phyloP scores from a whole-genome alignment of 35 echinoderm and acorn worm species.

The Holothuria glaberrima region DNA sequence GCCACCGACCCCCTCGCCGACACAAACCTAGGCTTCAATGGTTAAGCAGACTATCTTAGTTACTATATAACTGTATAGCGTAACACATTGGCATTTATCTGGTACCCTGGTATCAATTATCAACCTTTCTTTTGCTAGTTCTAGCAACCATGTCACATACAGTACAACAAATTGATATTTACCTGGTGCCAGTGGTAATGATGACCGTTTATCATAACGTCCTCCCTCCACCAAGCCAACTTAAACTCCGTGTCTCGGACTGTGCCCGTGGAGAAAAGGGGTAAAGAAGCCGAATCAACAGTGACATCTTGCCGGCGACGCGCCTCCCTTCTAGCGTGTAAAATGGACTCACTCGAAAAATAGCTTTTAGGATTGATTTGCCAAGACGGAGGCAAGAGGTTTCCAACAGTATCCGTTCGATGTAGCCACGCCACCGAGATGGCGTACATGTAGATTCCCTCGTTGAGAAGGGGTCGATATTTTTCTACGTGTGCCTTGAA shows the following conservation, averaged over 20 bases:
- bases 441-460: slow-evolving; percentile 68
- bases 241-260: slow-evolving; percentile 67
- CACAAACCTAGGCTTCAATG: too few relatives aligned
- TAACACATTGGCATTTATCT: too few relatives aligned
- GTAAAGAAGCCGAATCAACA: neutral
- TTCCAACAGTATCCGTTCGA: slow-evolving; percentile 34
- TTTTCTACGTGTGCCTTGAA: slow-evolving; percentile 22
- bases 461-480: slow-evolving; percentile 46
- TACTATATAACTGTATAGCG: too few relatives aligned
- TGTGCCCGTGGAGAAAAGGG: slow-evolving; percentile 40
- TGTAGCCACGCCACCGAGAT: slow-evolving; percentile 51
- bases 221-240: slow-evolving; percentile 69
- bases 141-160: too few relatives aligned
- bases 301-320: neutral
- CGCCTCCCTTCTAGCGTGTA: slow-evolving; percentile 1
- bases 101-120: too few relatives aligned
- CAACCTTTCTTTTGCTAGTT: too few relatives aligned
- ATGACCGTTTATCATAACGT: slow-evolving; percentile 48
- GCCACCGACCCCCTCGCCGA: too few relatives aligned
- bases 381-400: slow-evolving; percentile 47
- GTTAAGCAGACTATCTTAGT: too few relatives aligned
- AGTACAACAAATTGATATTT: neutral
- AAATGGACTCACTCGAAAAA: slow-evolving; percentile 21
- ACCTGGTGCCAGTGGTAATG: slow-evolving; percentile 76
- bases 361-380: slow-evolving; percentile 38